Base-by-base conservation (phyloP, 92 coral and sea anemone genomes). In the Porites rus region DNA sequence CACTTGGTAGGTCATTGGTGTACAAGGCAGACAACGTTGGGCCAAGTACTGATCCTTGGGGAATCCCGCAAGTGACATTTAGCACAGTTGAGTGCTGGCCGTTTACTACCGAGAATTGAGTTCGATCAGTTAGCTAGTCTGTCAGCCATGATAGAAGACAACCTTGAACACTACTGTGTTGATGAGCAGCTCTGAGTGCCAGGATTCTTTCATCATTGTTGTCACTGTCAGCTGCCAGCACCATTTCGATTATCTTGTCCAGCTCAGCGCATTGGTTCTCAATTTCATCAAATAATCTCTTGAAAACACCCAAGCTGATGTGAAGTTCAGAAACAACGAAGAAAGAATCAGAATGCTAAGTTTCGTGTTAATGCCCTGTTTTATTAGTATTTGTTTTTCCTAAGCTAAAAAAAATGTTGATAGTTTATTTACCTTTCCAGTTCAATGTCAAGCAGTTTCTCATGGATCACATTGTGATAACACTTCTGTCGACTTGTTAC, bases 311-410 rank as follows among this genome's bases (percentile, higher is more conserved):
- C 72, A 86, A 70, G 77, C 79, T 79, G 31, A 74, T 79, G 66
- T 87, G 86, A 79, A 87, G 84, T 68, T 81, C 86, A 80, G 87
- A 82, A 78, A 86, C 76, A 73, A 84, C 68, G 78, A 17, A 61
- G 65, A 61, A 9, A 17, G 65, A n/a, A 13, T 61, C 18, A 61
- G 6, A 61, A 1, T 61, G 65, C 62, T 10, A 58, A 58, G 16
- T 10, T 10, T 28, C 31, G 4, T 28, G 68, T 77, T 85, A 10
- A 58, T 58, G 62, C 4, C 16, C 13, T 58, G 62, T 58, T 58
- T 10, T 28, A 28, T 28, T 28, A 2, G n/a, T 18, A 13, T 65
- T 18, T 7, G 8, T 65, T 2, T n/a, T 10, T 2, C 28, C 69
- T 65, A 7, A 65, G 21, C 10, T n/a, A n/a, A n/a, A 7, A 65